Evolutionary conservation across 2,797 vertebrate species (phyloP).

Genomic region (Xerus rutilus): DNA sequence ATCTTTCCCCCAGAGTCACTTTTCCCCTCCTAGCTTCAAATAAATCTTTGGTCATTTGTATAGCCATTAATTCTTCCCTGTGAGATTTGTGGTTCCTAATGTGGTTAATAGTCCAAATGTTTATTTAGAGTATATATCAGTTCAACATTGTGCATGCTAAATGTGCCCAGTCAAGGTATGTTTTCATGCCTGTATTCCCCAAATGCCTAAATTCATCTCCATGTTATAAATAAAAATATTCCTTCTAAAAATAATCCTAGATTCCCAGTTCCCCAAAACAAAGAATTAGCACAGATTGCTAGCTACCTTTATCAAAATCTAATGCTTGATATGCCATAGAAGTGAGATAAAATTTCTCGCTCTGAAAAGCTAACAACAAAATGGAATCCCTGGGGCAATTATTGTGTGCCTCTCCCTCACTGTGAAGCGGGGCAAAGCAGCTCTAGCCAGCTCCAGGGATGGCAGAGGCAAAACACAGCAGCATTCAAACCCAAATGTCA

Average conservation of each 20-base stretch:
- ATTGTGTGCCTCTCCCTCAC: background rate
- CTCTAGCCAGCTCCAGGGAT: background rate
- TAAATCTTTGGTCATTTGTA: constrained; percentile 61
- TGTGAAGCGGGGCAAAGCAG: background rate
- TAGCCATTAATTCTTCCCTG: constrained; percentile 54
- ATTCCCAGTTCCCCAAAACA: background rate
- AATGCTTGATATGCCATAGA: background rate
- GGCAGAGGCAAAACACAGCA: background rate
- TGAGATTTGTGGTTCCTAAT: constrained; percentile 57
- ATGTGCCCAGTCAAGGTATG: background rate
- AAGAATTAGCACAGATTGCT: background rate
- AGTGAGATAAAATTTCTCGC: constrained; percentile 38
- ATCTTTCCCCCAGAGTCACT: constrained; percentile 30
- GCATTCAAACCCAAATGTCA: background rate
- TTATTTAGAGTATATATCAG: constrained; percentile 4
- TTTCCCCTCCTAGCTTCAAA: constrained; percentile 32
- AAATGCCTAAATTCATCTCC: background rate
- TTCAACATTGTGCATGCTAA: background rate
- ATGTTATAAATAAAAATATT: constrained; percentile 10
- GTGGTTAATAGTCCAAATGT: constrained; percentile 35
- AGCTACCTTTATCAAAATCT: constrained; percentile 4
- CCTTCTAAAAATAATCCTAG: constrained; percentile 56
- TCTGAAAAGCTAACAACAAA: constrained; percentile 44
- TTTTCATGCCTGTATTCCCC: constrained; percentile 7
- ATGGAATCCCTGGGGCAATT: background rate